These are phyloP conservation scores for Morpho deidamia DNA, from an alignment of 2,888 invertebrate species.

Conservation along the genomic window DNA sequence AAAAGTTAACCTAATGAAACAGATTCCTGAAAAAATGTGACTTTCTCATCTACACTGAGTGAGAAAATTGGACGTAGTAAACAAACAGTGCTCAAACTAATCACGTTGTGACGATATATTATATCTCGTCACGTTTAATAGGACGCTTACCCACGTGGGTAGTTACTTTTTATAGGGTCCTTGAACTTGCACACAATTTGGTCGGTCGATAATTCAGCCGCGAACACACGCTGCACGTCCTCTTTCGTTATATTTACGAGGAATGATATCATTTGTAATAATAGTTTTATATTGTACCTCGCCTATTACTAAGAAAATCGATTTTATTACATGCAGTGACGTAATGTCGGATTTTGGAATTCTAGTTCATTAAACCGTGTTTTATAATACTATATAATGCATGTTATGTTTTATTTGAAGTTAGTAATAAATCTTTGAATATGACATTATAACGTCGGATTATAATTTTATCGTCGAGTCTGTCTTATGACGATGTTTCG, in stretches of 20 bases:
- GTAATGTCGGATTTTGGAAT: too few relatives aligned
- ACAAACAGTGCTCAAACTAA: slow-evolving; percentile 10
- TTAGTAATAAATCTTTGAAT: too few relatives aligned
- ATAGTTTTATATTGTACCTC: slow-evolving; percentile 22
- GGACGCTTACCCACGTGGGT: slow-evolving; percentile 45
- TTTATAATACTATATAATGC: too few relatives aligned
- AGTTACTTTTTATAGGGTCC: slow-evolving; percentile 67
- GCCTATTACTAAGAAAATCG: neutral
- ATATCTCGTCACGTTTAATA: slow-evolving; percentile 20
- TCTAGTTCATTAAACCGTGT: too few relatives aligned
- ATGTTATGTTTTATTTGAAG: too few relatives aligned
- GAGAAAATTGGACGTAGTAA: neutral
- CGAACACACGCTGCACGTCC: slow-evolving; percentile 36
- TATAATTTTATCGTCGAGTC: too few relatives aligned
- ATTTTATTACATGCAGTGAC: neutral
- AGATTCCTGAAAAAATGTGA: too few relatives aligned
- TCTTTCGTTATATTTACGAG: slow-evolving; percentile 43
- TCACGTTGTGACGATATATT: slow-evolving; percentile 10
- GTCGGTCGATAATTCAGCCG: slow-evolving; percentile 68
- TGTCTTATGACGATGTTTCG: too few relatives aligned
- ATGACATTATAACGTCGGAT: too few relatives aligned
- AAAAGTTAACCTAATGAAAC: too few relatives aligned
- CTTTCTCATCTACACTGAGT: too few relatives aligned
- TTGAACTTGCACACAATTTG: slow-evolving; percentile 72
- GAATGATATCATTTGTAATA: slow-evolving; percentile 52